Evolutionary conservation across 2,113 vertebrate species (phyloP).

Genomic region (Dolichotis patagonum): DNA sequence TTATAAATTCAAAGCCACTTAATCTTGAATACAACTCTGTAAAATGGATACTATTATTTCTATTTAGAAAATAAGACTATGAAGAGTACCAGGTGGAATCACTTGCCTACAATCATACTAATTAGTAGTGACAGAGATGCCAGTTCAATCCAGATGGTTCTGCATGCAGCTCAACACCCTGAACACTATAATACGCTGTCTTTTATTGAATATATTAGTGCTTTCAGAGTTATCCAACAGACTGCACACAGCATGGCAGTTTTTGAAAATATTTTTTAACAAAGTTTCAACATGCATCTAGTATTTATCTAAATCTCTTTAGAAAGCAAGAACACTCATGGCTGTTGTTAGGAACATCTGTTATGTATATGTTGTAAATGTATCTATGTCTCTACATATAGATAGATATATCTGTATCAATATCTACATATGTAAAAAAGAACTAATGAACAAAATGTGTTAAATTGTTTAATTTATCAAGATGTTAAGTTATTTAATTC

Average conservation of each 20-base stretch:
- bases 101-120: not conserved
- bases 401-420: too few species aligned
- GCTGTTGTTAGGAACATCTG: not conserved
- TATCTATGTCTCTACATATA: not conserved
- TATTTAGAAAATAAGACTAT: not conserved
- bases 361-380: too few species aligned
- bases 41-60: not conserved
- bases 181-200: not conserved
- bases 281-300: not conserved
- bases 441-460: not conserved
- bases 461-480: not conserved
- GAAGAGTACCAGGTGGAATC: not conserved
- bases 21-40: not conserved
- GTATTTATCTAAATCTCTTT: not conserved
- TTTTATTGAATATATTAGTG: not conserved
- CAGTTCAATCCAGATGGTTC: not conserved
- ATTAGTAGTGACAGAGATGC: not conserved
- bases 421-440: not conserved
- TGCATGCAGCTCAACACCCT: not conserved
- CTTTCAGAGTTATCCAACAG: not conserved
- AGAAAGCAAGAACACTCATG: not conserved
- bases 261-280: not conserved
- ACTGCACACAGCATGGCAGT: not conserved
- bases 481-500: not conserved
- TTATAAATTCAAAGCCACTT: not conserved